Evolutionary conservation across 1,140 invertebrate species (phyloP), one percentile per base, ranked within the genome.

Genomic region (Polypedilum vanderplanki): DNA sequence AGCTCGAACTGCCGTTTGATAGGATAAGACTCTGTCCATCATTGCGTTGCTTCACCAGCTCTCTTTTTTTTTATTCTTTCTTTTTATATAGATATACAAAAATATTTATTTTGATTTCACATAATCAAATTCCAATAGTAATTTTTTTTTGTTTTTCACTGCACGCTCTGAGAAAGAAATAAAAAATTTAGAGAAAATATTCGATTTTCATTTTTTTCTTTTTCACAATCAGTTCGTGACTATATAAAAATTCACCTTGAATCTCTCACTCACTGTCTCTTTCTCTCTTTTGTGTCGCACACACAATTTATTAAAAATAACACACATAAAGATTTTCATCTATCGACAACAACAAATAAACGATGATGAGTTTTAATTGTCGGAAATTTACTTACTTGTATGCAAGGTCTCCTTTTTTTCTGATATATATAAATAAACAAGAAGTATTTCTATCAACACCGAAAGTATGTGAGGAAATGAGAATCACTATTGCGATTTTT

Each of bases 21-120:
- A 83, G 77, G 81, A 81, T 9, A 83, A 79, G 74, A 83, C 81
- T 74, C 81, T 80, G 80, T 83, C 80, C 81, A 83, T 83, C 75
- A 75, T 77, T 20, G 17, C 17, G 7, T 40, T n/a, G 20, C 24
- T 33, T 33, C 24, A 33, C 1, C 24, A 33, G 24, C 46, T 57
- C 46, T 57, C n/a, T n/a, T n/a, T n/a, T n/a, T n/a, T n/a, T n/a
- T 46, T 57, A 57, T 12, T 4, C 12, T 57, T 4, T 57, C n/a
- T 57, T 46, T 75, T 75, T 46, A 20, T 64, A 7, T 33, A 10
- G 15, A 40, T 40, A 12, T 18, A 7, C 4, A 22, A 40, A 41
- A 33, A 15, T 3, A 4, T 40, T 40, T 18, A 74, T 10, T 74
- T 7, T 40, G 22, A 24, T n/a, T 5, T 40, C n/a, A n/a, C 24